Evolutionary conservation across 2,797 vertebrate genomes (phyloP), one percentile per base, ranked within the genome.

Genomic region (Semotilus atromaculatus): DNA sequence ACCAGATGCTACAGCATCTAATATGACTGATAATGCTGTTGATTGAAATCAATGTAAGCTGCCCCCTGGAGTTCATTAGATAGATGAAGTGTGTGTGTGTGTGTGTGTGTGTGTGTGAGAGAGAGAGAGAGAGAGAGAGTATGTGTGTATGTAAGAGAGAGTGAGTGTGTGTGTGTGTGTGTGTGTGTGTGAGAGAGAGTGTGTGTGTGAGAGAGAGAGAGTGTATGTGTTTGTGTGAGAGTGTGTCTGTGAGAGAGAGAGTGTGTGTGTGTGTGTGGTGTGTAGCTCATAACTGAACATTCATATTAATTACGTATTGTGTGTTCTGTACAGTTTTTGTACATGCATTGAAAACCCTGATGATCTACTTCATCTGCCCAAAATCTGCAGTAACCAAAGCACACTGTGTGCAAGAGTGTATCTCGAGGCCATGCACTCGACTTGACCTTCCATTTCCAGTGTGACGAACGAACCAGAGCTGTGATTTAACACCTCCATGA

Each of bases 31-130:
- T 86, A 88, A 88, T 83, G 55, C 70, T 77, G 84, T 34, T 88
- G 88, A 89, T 83, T 88, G 86, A 88, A 89, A 89, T 86, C 80
- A 80, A 85, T 89, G 86, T 88, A 79, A 81, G 82, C 71, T 62
- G 76, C 80, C 45, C 85, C 83, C 86, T 85, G 88, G 85, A 88
- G 85, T 81, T 85, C 72, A 83, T 88, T 88, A 83, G 83, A 60
- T 81, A 74, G 80, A 86, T 86, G 74, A 58, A 67, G 80, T 70
- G 74, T 76, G 80, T 71, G 78, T 51, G 40, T 78, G 26, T 62
- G n/a, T 62, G 11, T 60, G 23, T 58, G 23, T n/a, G 10, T n/a
- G 43, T 14, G 11, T 14, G 43, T 14, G 40, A 43, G 40, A 10
- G 40, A 43, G 40, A 43, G 43, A 14, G 11, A 14, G 43, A 45